A percentile compares a stretch with the other conserved stretches of the same genome.
Evolutionary conservation across 2,888 invertebrate genomes (phyloP).

Genomic region (Lymantria monacha): DNA sequence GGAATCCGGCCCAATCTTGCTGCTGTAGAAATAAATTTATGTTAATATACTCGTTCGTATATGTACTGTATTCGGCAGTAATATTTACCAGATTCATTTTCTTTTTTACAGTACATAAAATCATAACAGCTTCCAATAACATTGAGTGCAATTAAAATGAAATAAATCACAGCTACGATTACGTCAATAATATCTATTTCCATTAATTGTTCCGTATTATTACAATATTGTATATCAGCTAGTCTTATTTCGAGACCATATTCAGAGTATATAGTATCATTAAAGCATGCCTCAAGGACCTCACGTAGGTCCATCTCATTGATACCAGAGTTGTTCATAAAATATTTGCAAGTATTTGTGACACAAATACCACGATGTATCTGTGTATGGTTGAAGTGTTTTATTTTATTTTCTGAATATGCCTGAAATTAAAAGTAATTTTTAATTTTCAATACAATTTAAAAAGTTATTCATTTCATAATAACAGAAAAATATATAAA

Average conservation of each 20-base stretch:
- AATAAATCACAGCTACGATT: no score
- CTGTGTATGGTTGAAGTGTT: constrained; percentile 65
- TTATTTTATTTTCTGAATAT: no score
- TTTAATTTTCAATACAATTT: no score
- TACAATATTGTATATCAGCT: constrained; percentile 54
- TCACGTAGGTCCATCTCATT: constrained; percentile 14
- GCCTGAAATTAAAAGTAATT: constrained; percentile 46
- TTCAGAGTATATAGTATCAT: constrained; percentile 51
- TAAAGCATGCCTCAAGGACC: constrained; percentile 60
- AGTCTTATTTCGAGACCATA: constrained; percentile 55
- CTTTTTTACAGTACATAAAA: constrained; percentile 25
- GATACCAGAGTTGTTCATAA: constrained; percentile 17
- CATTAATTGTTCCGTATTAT: constrained; percentile 38
- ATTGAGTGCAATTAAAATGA: constrained; percentile 54
- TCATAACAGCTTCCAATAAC: constrained; percentile 62
- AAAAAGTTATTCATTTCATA: no score
- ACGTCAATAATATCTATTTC: constrained; percentile 51
- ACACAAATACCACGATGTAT: constrained; percentile 68
- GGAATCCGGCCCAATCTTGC: no score
- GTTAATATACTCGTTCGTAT: no score
- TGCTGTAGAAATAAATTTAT: no score
- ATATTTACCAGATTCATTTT: constrained; percentile 46
- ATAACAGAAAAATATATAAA: no score
- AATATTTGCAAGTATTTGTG: constrained; percentile 50
- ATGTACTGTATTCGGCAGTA: no score